Base-by-base conservation (phyloP, 2,888 invertebrate species). In the Proisotoma minuta region DNA sequence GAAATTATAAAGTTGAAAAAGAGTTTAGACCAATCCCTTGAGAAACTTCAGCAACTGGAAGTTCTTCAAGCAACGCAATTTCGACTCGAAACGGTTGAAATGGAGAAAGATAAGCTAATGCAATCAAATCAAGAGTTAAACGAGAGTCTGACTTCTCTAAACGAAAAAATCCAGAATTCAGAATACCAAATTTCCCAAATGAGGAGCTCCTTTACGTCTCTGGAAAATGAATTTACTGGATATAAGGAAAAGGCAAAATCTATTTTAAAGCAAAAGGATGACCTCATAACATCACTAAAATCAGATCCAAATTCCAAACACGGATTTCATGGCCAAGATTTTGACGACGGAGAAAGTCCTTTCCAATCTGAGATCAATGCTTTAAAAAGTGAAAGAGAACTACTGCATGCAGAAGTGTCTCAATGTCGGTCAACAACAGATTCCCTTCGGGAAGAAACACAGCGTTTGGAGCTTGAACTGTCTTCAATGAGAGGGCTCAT, bases 201-300 rank as follows among this genome's bases (percentile, higher is more conserved):
- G 24, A 70, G 68, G 57, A 65, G 69, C 1, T 59, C 70, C 3
- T 34, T 70, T 2, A 47, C 59, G 0, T 59, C 54, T 8, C 56
- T 65, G 28, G 72, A 72, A 59, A 66, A 63, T 15, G 89, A 91
- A 75, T 81, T 89, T 73, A 83, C 85, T 59, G 86, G 87, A 59
- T 90, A 91, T 77, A 85, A 87, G 72, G 83, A 84, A n/a, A 86
- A 90, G 74, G 90, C 90, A 0, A 84, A 88, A 73, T 82, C 85
- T 68, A 88, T 89, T 63, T 78, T 91, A 8, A 86, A 85, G 76
- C 85, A 86, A 66, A 90, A 90, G 75, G 90, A 91, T 75, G 83
- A 84, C 71, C 77, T 89, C 26, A 87, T 89, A 60, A 78, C 82
- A 5, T 83, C 84, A 72, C 77, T 87, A 34, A 82, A 82, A 65